Evolutionary conservation across 2,113 vertebrate genomes (phyloP).

Genomic region (Illadopsis cleaveri): DNA sequence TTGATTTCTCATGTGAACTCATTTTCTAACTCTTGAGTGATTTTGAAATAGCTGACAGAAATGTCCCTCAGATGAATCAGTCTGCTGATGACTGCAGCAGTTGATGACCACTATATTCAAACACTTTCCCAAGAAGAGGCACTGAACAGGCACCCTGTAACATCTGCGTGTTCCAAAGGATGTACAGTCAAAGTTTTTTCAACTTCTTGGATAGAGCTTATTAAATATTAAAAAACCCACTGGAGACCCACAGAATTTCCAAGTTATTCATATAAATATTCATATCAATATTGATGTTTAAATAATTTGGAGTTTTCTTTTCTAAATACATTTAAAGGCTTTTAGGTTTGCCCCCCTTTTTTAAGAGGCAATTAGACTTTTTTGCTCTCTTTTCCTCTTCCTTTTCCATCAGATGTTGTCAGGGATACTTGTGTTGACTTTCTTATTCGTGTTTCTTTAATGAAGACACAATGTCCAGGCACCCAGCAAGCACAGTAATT

Average conservation of each 20-base stretch:
- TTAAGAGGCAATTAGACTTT: not conserved
- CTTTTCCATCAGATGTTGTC: not conserved
- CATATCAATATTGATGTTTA: not conserved
- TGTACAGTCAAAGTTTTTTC: not conserved
- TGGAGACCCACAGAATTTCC: not conserved
- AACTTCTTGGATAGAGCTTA: not conserved
- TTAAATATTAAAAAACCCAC: not conserved
- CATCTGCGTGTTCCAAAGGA: not conserved
- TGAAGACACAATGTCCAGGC: not conserved
- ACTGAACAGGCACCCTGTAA: not conserved
- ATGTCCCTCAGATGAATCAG: not conserved
- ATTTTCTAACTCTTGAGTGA: not conserved
- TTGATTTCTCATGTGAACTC: rapidly evolving
- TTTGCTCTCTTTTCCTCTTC: not conserved
- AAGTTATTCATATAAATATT: not conserved
- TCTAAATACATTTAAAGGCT: not conserved
- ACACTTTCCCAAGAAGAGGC: not conserved
- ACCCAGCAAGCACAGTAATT: not conserved
- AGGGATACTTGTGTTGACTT: not conserved
- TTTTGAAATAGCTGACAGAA: not conserved
- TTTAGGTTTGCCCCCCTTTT: not conserved
- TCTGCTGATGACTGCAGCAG: not conserved
- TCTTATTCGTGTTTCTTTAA: not conserved
- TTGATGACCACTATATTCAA: not conserved
- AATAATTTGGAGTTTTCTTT: not conserved